Evolutionary conservation across 2,113 vertebrate species (phyloP), one percentile per base, ranked within the genome.

Genomic region (Heterochromis multidens): DNA sequence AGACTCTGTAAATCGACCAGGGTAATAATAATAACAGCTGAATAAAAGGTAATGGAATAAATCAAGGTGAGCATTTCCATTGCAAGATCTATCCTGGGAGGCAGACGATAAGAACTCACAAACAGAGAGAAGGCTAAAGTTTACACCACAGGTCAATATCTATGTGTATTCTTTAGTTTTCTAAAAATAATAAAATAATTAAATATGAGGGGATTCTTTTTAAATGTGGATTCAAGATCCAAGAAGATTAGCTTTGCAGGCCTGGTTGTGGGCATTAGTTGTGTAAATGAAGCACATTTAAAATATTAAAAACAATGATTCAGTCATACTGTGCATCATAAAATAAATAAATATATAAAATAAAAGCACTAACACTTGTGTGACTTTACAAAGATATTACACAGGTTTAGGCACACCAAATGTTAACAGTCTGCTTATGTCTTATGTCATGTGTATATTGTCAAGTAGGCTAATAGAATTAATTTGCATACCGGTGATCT

Each of bases 11-110:
- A 90, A 90, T 86, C 86, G 54, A 88, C 87, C 81, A 33, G 89
- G 85, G 83, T 87, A 84, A 93, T 92, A 72, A 70, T 65, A 85
- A 92, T 84, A 92, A 89, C 84, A 93, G 90, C 89, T 89, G 87
- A 92, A 91, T 93, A 80, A 92, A 93, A 86, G 79, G 65, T 92
- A 87, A 93, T 93, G 90, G 91, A 92, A 92, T 92, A 91, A 82
- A 93, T 92, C 87, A 91, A 86, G 87, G 84, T 79, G 83, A 84
- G 77, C 25, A 57, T 87, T 91, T 88, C 83, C 59, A 77, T 77
- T 77, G 58, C 63, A 76, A 77, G 84, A 87, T 86, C 58, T 25
- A 79, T 81, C 67, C 79, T 61, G 57, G 82, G 52, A 89, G 82
- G 77, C 62, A 83, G 35, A 83, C 49, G 83, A 14, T 59, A 86